Evolutionary conservation across 2,888 invertebrate species (phyloP), one percentile per base, ranked within the genome.

Genomic region (Coronaproctus castanopsis): DNA sequence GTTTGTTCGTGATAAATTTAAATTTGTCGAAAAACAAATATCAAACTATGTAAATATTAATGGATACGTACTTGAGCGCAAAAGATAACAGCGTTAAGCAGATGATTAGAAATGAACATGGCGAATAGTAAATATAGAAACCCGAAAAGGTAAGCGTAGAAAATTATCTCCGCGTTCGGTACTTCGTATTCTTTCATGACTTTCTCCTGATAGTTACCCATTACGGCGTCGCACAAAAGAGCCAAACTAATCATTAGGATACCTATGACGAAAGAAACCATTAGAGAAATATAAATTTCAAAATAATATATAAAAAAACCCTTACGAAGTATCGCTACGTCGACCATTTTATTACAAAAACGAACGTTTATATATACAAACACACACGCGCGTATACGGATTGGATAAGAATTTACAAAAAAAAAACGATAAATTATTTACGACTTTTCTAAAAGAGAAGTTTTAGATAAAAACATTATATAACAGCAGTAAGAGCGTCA

Each of bases 171-270:
- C 64, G 87, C 85, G 71, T 90, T 93, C 0, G 84, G 76, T 0
- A 90, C 90, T 63, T 81, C 80, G 69, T 83, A 79, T 62, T 80
- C 79, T 67, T 86, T 87, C 86, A 97, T 91, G 0, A 85, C 83
- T 70, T 93, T 93, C 71, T 97, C 96, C 73, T 97, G 96, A 0
- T 95, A 86, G 74, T 97, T 97, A 21, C 96, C 96, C 64, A 97
- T 95, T 10, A 87, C 79, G 0, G 96, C 96, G 73, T 97, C 96
- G 68, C 93, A 95, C 2, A 93, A 73, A 57, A 97, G 72, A 0
- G 96, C 96, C 66, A 85, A 75, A 1, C 83, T 85, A 65, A 87
- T 87, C 74, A 87, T 82, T 1, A 80, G 69, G 0, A 87, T 80
- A 0, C 87, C 87, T 82, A 36, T n/a, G 77, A 2, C 83, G 84